These are phyloP conservation scores for Calidris pugnax DNA, from an alignment of 2,113 vertebrate genomes.

Conservation along the genomic window DNA sequence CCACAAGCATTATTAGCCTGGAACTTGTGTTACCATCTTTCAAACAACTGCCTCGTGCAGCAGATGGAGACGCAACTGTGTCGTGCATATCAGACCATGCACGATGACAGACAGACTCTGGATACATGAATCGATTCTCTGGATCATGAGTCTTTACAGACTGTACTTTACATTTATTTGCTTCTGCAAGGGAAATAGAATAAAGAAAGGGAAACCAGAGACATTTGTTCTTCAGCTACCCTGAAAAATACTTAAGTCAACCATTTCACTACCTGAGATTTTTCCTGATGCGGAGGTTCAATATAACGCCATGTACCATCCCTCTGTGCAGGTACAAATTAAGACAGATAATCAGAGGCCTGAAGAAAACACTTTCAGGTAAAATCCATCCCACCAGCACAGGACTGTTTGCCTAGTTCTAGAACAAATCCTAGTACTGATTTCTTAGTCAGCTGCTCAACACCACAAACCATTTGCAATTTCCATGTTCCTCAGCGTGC, in stretches of 20 bases:
- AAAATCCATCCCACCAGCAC: not conserved
- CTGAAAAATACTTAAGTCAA: not conserved
- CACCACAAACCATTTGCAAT: not conserved
- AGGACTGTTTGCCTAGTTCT: not conserved
- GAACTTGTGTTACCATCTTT: not conserved
- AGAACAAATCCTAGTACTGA: not conserved
- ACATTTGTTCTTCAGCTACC: not conserved
- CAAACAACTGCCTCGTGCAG: not conserved
- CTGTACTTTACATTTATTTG: not conserved
- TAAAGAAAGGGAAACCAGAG: not conserved
- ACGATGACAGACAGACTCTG: not conserved
- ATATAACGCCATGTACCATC: not conserved
- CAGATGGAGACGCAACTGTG: not conserved
- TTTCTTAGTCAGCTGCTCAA: not conserved
- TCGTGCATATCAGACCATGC: not conserved
- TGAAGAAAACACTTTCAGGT: not conserved
- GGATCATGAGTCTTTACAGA: not conserved
- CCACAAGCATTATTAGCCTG: not conserved
- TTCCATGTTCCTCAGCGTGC: not conserved
- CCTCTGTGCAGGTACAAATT: not conserved
- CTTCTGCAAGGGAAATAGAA: not conserved
- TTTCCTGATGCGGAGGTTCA: not conserved
- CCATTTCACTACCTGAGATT: not conserved
- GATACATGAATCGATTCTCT: not conserved
- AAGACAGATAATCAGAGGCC: not conserved